phyloP scores from a whole-genome alignment of 2,888 invertebrate species.

The Leuctra nigra region DNA sequence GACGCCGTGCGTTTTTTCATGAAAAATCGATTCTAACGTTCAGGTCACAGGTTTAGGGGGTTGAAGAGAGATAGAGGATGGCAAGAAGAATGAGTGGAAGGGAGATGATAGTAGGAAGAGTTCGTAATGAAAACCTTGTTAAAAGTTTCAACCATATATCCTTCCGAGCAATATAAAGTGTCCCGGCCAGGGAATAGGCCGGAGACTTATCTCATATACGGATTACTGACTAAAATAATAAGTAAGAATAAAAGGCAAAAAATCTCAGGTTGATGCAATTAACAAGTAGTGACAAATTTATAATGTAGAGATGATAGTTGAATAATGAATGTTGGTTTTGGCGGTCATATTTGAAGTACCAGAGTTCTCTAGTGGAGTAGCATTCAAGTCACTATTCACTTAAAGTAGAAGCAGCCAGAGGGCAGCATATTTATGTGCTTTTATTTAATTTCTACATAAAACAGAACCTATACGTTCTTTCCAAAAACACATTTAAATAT shows the following conservation, averaged over 20 bases:
- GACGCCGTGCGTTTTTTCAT: background rate
- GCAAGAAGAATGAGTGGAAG: background rate
- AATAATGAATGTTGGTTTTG: no score
- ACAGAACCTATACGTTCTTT: no score
- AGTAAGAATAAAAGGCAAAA: no score
- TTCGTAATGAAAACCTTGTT: conserved; percentile 26
- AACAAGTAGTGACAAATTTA: no score
- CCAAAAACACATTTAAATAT: no score
- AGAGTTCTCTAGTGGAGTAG: no score
- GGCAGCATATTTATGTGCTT: background rate
- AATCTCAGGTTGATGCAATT: no score
- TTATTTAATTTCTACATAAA: conserved; percentile 3
- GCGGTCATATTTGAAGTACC: no score
- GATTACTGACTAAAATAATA: no score
- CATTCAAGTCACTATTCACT: background rate
- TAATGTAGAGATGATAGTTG: no score
- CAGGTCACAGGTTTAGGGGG: background rate
- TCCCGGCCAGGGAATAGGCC: conserved; percentile 5
- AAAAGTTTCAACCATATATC: conserved; percentile 27
- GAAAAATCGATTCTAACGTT: conserved; percentile 6
- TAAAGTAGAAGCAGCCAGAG: background rate
- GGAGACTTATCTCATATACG: no score
- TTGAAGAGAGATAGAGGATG: conserved; percentile 7
- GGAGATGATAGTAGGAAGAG: background rate
- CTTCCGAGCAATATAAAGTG: conserved; percentile 22